phyloP scores from a whole-genome alignment of 2,797 vertebrate species.

The Falco columbarius region DNA sequence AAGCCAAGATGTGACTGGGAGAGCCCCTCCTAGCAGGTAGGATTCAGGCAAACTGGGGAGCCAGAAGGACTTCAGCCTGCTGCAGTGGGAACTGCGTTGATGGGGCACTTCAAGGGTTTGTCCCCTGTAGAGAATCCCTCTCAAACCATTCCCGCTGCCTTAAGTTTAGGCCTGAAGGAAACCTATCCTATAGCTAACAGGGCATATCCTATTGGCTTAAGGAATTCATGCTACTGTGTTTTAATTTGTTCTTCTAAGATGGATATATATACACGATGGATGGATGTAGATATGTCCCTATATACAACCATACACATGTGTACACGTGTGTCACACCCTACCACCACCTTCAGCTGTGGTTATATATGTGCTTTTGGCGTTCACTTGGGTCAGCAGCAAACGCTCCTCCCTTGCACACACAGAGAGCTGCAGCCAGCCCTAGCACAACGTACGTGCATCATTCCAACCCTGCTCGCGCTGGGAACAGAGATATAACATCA shows the following conservation, averaged over 20 bases:
- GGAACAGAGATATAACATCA: not conserved
- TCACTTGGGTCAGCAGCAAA: fast-evolving
- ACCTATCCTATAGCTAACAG: not conserved
- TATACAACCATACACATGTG: fast-evolving
- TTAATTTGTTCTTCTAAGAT: not conserved
- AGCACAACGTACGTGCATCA: fast-evolving
- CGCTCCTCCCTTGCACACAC: no score
- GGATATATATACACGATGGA: fast-evolving
- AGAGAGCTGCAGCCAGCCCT: fast-evolving
- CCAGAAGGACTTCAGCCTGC: not conserved
- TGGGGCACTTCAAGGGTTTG: not conserved
- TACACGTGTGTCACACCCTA: not conserved
- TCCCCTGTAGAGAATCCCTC: fast-evolving
- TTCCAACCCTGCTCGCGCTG: fast-evolving
- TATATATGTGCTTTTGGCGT: no score
- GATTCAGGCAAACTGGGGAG: not conserved
- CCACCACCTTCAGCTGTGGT: not conserved
- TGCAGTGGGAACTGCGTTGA: not conserved
- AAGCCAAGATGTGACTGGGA: not conserved
- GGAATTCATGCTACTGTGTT: not conserved
- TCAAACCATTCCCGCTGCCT: not conserved
- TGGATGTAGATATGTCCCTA: fast-evolving
- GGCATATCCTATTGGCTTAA: not conserved
- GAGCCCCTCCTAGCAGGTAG: not conserved
- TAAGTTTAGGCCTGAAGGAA: not conserved